phyloP scores from a whole-genome alignment of 2,797 vertebrate species.

The Clamator glandarius region DNA sequence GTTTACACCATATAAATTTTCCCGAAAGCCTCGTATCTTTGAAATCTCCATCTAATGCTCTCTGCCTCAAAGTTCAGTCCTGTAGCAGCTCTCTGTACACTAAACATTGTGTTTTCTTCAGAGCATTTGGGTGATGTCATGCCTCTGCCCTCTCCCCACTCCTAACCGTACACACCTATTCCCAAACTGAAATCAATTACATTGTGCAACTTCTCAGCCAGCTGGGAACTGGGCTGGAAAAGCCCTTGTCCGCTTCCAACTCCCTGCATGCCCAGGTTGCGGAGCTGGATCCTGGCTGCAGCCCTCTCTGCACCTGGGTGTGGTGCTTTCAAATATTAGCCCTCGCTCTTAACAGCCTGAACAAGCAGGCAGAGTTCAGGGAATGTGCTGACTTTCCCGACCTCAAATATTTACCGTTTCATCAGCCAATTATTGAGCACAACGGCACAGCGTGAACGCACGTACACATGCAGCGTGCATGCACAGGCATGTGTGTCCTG shows the following conservation, averaged over 20 bases:
- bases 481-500: slow-evolving; percentile 28
- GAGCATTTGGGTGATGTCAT: background rate
- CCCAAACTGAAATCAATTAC: background rate
- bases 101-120: background rate
- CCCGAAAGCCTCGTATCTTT: background rate
- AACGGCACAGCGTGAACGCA: background rate
- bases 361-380: slow-evolving; percentile 64
- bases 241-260: background rate
- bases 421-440: background rate
- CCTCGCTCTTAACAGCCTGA: slow-evolving; percentile 61
- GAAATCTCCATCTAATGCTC: background rate
- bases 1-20: background rate
- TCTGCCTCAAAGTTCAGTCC: background rate
- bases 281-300: background rate
- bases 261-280: background rate
- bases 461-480: slow-evolving; percentile 15
- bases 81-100: background rate
- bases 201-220: background rate
- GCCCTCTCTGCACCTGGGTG: slow-evolving; percentile 25
- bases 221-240: slow-evolving; percentile 17
- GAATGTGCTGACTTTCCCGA: slow-evolving; percentile 61
- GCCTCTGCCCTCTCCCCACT: background rate
- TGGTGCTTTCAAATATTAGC: slow-evolving; percentile 70
- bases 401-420: slow-evolving; percentile 66
- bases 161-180: background rate